These are phyloP conservation scores for Eustalomyia histrio DNA, from an alignment of 2,888 invertebrate species.

Conservation along the genomic window DNA sequence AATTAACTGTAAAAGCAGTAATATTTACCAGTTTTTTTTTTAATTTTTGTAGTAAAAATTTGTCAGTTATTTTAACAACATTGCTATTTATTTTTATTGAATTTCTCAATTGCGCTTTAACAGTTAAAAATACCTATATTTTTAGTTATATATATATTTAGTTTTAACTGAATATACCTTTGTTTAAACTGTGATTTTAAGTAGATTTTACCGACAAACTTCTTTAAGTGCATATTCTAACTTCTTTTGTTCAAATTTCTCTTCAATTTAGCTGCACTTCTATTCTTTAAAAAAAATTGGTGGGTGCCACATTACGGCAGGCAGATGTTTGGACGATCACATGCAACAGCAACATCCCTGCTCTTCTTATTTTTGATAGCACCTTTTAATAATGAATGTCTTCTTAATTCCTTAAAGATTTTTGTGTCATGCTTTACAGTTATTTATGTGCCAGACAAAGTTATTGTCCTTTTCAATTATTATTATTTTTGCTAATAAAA, in stretches of 20 bases:
- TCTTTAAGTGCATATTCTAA: too few relatives aligned
- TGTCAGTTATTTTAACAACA: too few relatives aligned
- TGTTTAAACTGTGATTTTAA: too few relatives aligned
- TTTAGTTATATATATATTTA: too few relatives aligned
- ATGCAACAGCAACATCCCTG: slow-evolving; percentile 31
- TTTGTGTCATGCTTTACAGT: slow-evolving; percentile 66
- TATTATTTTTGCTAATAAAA: slow-evolving; percentile 61
- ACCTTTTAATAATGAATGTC: slow-evolving; percentile 59
- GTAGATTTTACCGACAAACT: too few relatives aligned
- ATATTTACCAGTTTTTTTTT: too few relatives aligned
- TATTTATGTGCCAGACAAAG: slow-evolving; percentile 60
- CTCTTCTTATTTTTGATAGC: slow-evolving; percentile 37
- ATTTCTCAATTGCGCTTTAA: too few relatives aligned
- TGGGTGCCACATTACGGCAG: slow-evolving; percentile 57
- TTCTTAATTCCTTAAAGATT: slow-evolving; percentile 54
- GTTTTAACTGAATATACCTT: too few relatives aligned
- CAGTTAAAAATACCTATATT: too few relatives aligned
- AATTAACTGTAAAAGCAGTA: too few relatives aligned
- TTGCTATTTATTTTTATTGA: too few relatives aligned
- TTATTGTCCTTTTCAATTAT: slow-evolving; percentile 46
- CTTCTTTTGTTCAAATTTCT: neutral
- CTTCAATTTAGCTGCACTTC: slow-evolving; percentile 14
- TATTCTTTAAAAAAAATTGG: slow-evolving; percentile 22
- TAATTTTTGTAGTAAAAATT: too few relatives aligned
- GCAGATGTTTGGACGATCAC: slow-evolving; percentile 38